Evolutionary conservation across 2,113 vertebrate species (phyloP).

Genomic region (Nettapus auritus): DNA sequence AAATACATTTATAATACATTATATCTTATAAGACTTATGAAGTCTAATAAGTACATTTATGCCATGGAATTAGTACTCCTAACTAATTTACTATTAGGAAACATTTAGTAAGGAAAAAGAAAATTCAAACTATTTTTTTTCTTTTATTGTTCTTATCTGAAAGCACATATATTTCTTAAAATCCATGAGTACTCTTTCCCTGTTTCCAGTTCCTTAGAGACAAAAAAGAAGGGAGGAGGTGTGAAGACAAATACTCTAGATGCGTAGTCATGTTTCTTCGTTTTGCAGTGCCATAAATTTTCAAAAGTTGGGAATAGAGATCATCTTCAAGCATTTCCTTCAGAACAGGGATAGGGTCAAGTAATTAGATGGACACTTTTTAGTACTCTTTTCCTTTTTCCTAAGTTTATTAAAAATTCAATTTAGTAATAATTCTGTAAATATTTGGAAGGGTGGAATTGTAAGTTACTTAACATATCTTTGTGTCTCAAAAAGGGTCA

Average conservation of each 20-base stretch:
- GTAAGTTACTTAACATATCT: background rate
- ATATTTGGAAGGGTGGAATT: background rate
- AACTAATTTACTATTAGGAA: background rate
- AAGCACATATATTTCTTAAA: background rate
- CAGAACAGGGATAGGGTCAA: background rate
- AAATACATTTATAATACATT: background rate
- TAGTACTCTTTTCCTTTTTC: background rate
- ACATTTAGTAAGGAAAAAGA: background rate
- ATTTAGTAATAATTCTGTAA: accelerated
- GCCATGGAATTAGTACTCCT: background rate
- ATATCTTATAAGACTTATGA: background rate
- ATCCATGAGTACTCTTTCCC: background rate
- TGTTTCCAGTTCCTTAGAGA: background rate
- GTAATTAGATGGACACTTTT: background rate
- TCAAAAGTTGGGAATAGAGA: background rate
- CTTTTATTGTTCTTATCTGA: background rate
- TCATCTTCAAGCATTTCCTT: background rate
- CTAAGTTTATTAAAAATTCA: background rate
- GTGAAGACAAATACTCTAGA: background rate
- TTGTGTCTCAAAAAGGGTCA: background rate
- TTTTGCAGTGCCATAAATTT: background rate
- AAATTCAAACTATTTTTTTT: background rate
- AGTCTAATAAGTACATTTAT: background rate
- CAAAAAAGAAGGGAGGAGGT: background rate
- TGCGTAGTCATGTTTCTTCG: background rate